Base-by-base conservation (phyloP, 2,888 invertebrate species). In the Clostera curtula region DNA sequence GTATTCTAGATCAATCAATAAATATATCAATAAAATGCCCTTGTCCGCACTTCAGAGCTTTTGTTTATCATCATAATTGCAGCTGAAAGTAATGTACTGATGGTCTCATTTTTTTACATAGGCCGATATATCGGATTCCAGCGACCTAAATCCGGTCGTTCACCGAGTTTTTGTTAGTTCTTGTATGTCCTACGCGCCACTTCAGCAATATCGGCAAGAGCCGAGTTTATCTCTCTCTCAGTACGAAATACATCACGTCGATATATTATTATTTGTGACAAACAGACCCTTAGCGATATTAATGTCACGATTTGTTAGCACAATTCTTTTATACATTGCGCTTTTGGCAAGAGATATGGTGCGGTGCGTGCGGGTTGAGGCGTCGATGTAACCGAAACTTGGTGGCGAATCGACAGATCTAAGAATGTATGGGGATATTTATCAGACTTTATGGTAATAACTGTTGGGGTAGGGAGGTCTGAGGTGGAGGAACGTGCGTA, bases 361-460 rank as follows among this genome's bases (percentile, higher is more conserved):
- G 42, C 25, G 22, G 28, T 29, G 16, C 12, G n/a, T 13, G 8
- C 28, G 16, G 24, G 29, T 6, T 21, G 20, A 25, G 27, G 33
- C 36, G 24, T 40, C 40, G 42, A 43, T 56, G 48, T 33, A 38
- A 35, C 8, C 29, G 36, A 31, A 31, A 19, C 19, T 16, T 29
- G 31, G 31, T 37, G 19, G 36, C 35, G 35, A 45, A 46, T 56
- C 44, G 53, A 59, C 48, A 50, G 41, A 43, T 50, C 49, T 52
- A 37, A 40, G 49, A 43, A 49, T 54, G 40, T 56, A 53, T 58
- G 51, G 27, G 54, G 61, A 65, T 61, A 62, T 68, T 67, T 65
- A 66, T 67, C 65, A 58, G 58, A 51, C 56, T 67, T 62, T 64
- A 66, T 67, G 64, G 56, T 59, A 64, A 67, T 66, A 65, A 59